phyloP scores from a whole-genome alignment of 2,797 vertebrate species.

The Pipistrellus pipistrellus region DNA sequence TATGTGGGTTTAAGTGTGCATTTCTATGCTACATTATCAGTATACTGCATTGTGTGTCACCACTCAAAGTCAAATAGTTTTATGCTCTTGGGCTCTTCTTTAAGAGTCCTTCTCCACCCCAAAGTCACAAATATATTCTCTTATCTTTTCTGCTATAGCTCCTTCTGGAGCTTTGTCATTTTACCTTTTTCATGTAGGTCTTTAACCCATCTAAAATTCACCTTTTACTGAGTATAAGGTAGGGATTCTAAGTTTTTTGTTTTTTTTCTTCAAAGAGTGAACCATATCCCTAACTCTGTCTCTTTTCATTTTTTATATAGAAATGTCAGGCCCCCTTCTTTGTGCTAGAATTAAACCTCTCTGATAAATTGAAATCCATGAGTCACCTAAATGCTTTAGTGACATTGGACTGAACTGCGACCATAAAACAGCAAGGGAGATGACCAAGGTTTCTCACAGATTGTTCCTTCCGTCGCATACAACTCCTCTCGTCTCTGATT shows the following conservation, averaged over 20 bases:
- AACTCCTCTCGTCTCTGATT: neutral
- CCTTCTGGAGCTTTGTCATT: neutral
- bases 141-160: neutral
- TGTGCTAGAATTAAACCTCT: neutral
- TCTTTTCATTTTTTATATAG: neutral
- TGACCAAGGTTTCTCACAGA: no score
- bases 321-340: neutral
- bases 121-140: conserved; percentile 5
- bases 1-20: neutral
- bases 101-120: neutral
- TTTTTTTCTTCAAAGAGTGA: neutral
- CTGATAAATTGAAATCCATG: neutral
- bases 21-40: neutral
- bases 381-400: neutral
- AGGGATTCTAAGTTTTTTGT: neutral
- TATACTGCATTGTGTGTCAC: neutral
- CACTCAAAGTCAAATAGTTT: neutral
- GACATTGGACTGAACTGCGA: neutral
- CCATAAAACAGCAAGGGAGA: neutral
- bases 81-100: neutral
- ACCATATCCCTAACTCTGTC: neutral
- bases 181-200: neutral
- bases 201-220: conserved; percentile 20
- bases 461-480: neutral
- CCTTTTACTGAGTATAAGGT: neutral